Percentiles rank a stretch among this genome's conserved stretches.
These are phyloP conservation scores for Arctopsyche grandis DNA, from an alignment of 1,140 invertebrate species.

Conservation along the genomic window DNA sequence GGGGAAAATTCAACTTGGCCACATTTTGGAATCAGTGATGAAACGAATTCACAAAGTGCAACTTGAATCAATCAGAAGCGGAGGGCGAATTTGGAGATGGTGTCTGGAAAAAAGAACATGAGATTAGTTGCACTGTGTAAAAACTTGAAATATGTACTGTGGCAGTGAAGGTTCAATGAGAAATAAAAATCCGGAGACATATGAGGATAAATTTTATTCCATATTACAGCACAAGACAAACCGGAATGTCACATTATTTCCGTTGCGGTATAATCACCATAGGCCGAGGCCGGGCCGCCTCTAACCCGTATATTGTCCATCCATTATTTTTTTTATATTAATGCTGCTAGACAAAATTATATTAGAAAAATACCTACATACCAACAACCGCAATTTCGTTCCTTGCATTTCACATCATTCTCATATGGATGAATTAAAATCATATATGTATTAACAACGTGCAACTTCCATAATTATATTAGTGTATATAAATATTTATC, in stretches of 20 bases:
- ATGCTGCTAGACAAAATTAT: constrained; percentile 52
- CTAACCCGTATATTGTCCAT: constrained; percentile 50
- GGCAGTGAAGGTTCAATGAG: background rate
- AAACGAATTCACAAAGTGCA: no score
- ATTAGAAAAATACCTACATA: constrained; percentile 55
- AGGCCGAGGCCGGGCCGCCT: constrained; percentile 35
- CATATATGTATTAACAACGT: constrained; percentile 49
- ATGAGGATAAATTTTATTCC: constrained; percentile 69
- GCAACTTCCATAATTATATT: constrained; percentile 48
- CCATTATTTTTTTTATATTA: constrained; percentile 47
- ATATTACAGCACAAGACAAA: constrained; percentile 70
- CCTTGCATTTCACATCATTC: constrained; percentile 44
- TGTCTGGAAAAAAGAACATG: no score
- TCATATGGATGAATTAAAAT: constrained; percentile 49
- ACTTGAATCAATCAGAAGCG: no score
- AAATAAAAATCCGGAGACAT: constrained; percentile 35
- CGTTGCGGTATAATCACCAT: constrained; percentile 48
- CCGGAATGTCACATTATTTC: constrained; percentile 67
- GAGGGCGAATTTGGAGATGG: no score
- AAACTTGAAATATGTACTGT: no score
- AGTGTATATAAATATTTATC: constrained; percentile 45
- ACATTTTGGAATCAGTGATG: no score
- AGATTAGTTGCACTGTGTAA: no score
- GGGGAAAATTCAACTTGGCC: no score
- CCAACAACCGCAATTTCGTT: constrained; percentile 48